Evolutionary conservation across 2,888 invertebrate genomes (phyloP).

Genomic region (Drosophila recens): DNA sequence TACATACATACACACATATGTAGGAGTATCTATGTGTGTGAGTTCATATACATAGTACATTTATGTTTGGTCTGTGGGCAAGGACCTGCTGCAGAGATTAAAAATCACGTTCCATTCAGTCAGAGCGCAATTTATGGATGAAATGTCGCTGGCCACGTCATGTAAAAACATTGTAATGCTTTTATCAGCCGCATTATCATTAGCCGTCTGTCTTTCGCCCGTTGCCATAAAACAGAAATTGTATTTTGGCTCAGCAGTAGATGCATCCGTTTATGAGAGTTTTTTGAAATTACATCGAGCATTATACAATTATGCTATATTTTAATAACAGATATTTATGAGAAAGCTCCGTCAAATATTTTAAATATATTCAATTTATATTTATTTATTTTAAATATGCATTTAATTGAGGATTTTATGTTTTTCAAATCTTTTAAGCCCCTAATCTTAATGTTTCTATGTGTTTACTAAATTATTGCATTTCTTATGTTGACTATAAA

Average conservation of each 20-base stretch:
- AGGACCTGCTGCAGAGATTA: conserved; percentile 48
- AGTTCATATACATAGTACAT: not conserved
- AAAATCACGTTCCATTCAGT: conserved; percentile 52
- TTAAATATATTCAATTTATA: no score
- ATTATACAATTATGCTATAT: not conserved
- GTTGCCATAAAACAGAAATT: conserved; percentile 20
- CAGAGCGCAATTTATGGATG: conserved; percentile 30
- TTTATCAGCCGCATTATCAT: conserved; percentile 72
- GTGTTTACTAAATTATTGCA: not conserved
- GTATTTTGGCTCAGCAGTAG: not conserved
- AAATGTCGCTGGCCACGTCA: conserved; percentile 51
- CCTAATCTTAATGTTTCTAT: not conserved
- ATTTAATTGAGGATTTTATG: no score
- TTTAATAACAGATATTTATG: not conserved
- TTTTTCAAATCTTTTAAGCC: no score
- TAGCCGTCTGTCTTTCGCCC: conserved; percentile 22
- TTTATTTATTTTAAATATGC: no score
- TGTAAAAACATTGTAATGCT: conserved; percentile 74
- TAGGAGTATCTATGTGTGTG: not conserved
- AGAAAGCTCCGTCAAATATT: not conserved
- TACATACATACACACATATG: not conserved
- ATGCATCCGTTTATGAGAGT: not conserved
- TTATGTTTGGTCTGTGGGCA: conserved; percentile 7
- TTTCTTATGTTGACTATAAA: not conserved
- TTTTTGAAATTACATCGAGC: not conserved